Base-by-base conservation (phyloP, 2,888 invertebrate genomes). In the Digitonthophagus gazella region DNA sequence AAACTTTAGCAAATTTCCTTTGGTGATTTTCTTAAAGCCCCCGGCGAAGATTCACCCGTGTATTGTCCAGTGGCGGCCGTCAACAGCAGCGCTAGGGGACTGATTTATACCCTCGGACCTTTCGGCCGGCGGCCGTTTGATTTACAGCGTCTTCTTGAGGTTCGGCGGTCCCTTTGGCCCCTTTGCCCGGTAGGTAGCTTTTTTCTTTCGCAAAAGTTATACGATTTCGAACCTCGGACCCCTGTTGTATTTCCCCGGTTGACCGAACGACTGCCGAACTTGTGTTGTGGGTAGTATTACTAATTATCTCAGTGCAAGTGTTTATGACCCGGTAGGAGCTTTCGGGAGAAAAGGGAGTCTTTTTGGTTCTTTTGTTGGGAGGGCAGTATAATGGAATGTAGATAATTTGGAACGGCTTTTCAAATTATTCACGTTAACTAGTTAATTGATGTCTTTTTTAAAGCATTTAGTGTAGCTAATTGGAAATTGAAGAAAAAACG, bases 81-180 rank as follows among this genome's bases (percentile, higher is more conserved):
- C 65, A 65, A 55, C 65, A 55, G 55, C 65, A 56, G 19, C 55
- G 18, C 55, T 44, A 44, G 55, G 65, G 15, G 44, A 56, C 20
- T 65, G 57, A 65, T 65, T 65, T 65, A 65, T 65, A 55, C 16
- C 15, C 18, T 4, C 18, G 57, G 56, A 65, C 55, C 55, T 16
- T 56, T 61, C 65, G 65, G 54, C 20, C 63, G 19, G 22, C 19
- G n/a, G 16, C 63, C 44, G 28, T 19, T 54, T 65, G 65, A 65
- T 65, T 65, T 65, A 65, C 65, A 65, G 20, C 65, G 55, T 55
- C 57, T n/a, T n/a, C n/a, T 65, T 65, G 61, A 61, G 61, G 61
- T 61, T 20, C 18, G 61, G 18, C 61, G 61, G 61, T 18, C 61
- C 20, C 20, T 61, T 61, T 44, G 28, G n/a, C n/a, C n/a, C 28